Conservation (phyloP, 2,888 invertebrate genomes). For the Heliconius cydno region DNA sequence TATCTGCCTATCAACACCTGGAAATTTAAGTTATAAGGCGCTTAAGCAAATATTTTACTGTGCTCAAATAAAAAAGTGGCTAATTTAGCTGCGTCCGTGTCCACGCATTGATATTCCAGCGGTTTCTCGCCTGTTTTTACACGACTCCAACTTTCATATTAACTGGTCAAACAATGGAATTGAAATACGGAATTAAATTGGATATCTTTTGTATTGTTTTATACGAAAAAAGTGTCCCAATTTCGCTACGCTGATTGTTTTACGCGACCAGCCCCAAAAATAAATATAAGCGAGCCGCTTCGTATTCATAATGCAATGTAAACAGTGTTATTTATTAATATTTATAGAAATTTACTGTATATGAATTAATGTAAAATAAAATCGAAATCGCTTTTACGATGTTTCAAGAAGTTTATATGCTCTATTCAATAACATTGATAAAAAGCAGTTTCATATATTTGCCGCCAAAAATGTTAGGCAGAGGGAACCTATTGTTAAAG, state of each 20-base stretch:
- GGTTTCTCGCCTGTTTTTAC: conserved; percentile 28
- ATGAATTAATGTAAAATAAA: not conserved
- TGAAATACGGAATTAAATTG: conserved; percentile 29
- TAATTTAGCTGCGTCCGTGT: conserved; percentile 31
- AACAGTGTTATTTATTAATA: not conserved
- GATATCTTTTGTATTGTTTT: conserved; percentile 19
- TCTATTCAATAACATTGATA: too few species aligned
- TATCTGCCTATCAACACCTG: not conserved
- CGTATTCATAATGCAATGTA: conserved; percentile 7
- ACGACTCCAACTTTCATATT: conserved; percentile 21
- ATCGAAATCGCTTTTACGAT: not conserved
- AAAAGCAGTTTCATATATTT: too few species aligned
- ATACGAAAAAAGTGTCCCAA: conserved; percentile 22
- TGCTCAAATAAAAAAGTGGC: conserved; percentile 7
- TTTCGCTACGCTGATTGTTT: conserved; percentile 9
- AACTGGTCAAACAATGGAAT: conserved; percentile 33
- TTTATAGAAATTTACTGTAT: not conserved
- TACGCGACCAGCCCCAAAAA: conserved; percentile 3
- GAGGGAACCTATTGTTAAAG: too few species aligned
- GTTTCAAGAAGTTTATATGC: too few species aligned
- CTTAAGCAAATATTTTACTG: not conserved
- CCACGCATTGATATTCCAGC: conserved; percentile 37
- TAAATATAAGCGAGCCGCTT: conserved; percentile 13
- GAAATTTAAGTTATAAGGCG: not conserved
- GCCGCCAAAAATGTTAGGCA: too few species aligned